phyloP scores from a whole-genome alignment of 1,140 invertebrate species.

The Cyclina sinensis region DNA sequence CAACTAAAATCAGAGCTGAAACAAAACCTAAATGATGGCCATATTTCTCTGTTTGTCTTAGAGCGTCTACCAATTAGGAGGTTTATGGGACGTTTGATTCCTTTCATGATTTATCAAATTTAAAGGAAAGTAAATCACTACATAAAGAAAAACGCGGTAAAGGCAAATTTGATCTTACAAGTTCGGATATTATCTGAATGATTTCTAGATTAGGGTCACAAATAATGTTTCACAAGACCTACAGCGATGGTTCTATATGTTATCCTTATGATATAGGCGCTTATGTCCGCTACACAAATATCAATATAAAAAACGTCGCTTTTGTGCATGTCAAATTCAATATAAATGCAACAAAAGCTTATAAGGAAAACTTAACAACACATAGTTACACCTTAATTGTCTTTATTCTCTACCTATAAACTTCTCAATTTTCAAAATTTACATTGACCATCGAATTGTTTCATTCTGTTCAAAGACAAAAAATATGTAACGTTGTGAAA shows the following conservation, averaged over 20 bases:
- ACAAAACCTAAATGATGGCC: too few species aligned
- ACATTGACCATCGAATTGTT: not conserved
- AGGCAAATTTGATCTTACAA: not conserved
- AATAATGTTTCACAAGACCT: constrained; percentile 24
- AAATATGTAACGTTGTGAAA: not conserved
- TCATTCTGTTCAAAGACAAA: not conserved
- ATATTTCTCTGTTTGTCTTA: too few species aligned
- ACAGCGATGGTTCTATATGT: not conserved
- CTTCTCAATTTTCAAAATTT: not conserved
- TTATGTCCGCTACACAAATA: constrained; percentile 46
- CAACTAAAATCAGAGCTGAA: too few species aligned
- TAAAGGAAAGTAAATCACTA: not conserved
- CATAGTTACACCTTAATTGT: constrained; percentile 48
- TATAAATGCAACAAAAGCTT: constrained; percentile 50
- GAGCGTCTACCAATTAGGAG: too few species aligned
- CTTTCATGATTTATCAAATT: not conserved
- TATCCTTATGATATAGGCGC: constrained; percentile 48
- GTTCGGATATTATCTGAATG: constrained; percentile 1
- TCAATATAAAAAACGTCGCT: constrained; percentile 46
- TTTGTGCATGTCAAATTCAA: constrained; percentile 19
- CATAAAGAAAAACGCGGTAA: constrained; percentile 6
- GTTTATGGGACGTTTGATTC: too few species aligned
- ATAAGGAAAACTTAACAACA: constrained; percentile 41
- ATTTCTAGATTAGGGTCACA: constrained; percentile 13
- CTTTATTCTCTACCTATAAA: constrained; percentile 18